Evolutionary conservation across 2,888 invertebrate species (phyloP), one percentile per base, ranked within the genome.

Genomic region (Plebejus argus): DNA sequence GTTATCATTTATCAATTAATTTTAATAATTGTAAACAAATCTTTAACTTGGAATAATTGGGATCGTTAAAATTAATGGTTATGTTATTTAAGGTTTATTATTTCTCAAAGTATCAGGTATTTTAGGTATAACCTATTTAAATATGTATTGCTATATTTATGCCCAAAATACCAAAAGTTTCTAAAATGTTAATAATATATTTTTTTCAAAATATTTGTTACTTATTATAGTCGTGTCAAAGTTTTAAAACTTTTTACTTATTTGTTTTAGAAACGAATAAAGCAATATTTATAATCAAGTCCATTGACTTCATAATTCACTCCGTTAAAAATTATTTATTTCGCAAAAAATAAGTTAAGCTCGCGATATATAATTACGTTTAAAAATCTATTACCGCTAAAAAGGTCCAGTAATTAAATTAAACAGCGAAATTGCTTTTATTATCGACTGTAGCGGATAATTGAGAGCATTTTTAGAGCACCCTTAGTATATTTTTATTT

Each of bases 1-100:
- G 84, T 28, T 28, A 28, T 0, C 28, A 2, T 28, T 28, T 83
- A 84, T 85, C 86, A 86, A 88, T 90, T 88, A 88, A 87, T 86
- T 88, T 86, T 85, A 87, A 88, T 88, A 86, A 87, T n/a, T n/a
- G 82, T 85, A 85, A 85, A 86, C 84, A 85, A 85, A 85, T 86
- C 82, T 83, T 56, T 20, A 58, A 2, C 58, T 20, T 20, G 8
- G 53, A 53, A 53, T n/a, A n/a, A n/a, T 53, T 18, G 53, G 18
- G 15, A 66, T 66, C 61, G 61, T 28, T 66, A 66, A 10, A 66
- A 66, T 20, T 58, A n/a, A 58, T 12, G 49, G 49, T 58, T 58
- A 18, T 58, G n/a, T n/a, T n/a, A n/a, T 18, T 53, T 53, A 53
- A 5, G 53, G 45, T 45, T 10, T 45, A 10, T 45, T 45, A 10